phyloP scores from a whole-genome alignment of 1,140 invertebrate species.

The Pseudachorutes palmiensis region DNA sequence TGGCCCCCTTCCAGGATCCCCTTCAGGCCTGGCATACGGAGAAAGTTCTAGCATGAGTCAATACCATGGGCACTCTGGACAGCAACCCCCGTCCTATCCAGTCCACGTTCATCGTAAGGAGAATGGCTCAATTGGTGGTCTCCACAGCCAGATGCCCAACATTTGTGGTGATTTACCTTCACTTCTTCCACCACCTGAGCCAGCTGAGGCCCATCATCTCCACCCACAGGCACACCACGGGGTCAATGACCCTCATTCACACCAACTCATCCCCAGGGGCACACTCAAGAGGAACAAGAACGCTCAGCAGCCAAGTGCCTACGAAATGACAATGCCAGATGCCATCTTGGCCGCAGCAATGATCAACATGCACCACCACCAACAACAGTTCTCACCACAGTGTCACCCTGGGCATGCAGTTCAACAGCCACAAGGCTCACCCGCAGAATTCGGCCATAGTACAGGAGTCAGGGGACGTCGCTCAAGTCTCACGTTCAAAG shows the following conservation, averaged over 20 bases:
- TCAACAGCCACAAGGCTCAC: not conserved
- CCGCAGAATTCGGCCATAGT: conserved; percentile 19
- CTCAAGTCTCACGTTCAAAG: conserved; percentile 37
- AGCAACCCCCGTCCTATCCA: not conserved
- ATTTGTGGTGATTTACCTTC: conserved; percentile 36
- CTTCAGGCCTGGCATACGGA: not conserved
- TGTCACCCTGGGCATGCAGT: not conserved
- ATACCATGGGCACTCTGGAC: not conserved
- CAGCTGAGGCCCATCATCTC: conserved; percentile 15
- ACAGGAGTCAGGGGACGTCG: conserved; percentile 20
- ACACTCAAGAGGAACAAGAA: conserved; percentile 12
- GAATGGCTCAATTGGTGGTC: conserved; percentile 30
- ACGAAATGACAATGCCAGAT: conserved; percentile 37
- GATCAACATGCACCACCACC: conserved; percentile 35
- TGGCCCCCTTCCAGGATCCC: not conserved
- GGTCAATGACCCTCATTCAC: no score
- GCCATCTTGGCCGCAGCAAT: conserved; percentile 35
- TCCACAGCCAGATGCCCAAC: conserved; percentile 35
- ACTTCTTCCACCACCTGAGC: conserved; percentile 17
- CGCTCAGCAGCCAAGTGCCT: conserved; percentile 16
- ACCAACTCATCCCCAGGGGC: conserved; percentile 12
- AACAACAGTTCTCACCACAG: not conserved
- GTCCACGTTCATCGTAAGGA: conserved; percentile 23
- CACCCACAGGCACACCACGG: no score
- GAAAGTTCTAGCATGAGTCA: conserved; percentile 6